Percentiles rank a stretch among this genome's conserved stretches.
These are phyloP conservation scores for Pseudomyrmex cubaensis DNA, from an alignment of 1,140 invertebrate species.

Conservation along the genomic window DNA sequence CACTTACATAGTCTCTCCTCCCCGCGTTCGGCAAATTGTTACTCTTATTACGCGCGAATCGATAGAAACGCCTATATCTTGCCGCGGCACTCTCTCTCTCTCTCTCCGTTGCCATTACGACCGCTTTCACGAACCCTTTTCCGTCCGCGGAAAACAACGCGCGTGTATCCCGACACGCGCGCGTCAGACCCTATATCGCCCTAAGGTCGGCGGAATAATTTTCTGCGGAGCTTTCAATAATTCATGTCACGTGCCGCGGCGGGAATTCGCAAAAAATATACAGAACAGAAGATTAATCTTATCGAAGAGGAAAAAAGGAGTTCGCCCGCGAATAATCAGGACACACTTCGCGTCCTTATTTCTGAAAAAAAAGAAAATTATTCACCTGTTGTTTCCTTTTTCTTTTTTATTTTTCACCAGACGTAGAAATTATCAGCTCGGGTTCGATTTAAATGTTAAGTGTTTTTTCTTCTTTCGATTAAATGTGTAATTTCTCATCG, in stretches of 20 bases:
- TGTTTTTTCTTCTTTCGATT: background rate
- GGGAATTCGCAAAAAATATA: constrained; percentile 34
- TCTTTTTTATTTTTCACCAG: too few species aligned
- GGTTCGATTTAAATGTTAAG: background rate
- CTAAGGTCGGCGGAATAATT: constrained; percentile 62
- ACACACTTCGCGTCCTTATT: background rate
- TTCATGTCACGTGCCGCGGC: constrained; percentile 65
- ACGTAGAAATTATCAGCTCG: background rate
- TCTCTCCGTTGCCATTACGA: constrained; percentile 55
- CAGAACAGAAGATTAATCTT: constrained; percentile 29
- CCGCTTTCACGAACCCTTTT: constrained; percentile 50
- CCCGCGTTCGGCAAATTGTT: constrained; percentile 68
- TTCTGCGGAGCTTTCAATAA: constrained; percentile 71
- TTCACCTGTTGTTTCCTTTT: background rate
- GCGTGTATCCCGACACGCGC: constrained; percentile 11
- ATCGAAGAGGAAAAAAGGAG: background rate
- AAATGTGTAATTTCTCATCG: background rate
- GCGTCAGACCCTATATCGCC: background rate
- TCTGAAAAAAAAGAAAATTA: background rate
- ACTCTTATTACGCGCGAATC: constrained; percentile 69
- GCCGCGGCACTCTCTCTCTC: background rate
- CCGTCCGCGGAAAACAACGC: constrained; percentile 17
- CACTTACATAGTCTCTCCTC: constrained; percentile 43
- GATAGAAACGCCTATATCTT: constrained; percentile 60
- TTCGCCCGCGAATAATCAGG: constrained; percentile 6